phyloP scores from a whole-genome alignment of 2,888 invertebrate genomes.

The Xanthorhoe spadicearia region DNA sequence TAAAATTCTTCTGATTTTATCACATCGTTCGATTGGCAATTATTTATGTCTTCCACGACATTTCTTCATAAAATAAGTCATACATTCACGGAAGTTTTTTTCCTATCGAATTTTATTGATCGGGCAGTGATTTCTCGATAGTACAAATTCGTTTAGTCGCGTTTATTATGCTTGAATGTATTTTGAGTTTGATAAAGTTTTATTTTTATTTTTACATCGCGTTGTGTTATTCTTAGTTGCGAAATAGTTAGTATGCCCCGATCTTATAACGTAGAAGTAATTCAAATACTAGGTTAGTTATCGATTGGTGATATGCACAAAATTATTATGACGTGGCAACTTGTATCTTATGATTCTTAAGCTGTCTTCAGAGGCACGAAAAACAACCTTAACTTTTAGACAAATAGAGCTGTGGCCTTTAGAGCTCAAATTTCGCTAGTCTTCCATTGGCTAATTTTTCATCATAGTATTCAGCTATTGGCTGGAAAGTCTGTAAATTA shows the following conservation, averaged over 20 bases:
- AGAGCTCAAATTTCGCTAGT: not conserved
- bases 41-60: constrained; percentile 64
- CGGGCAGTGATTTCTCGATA: constrained; percentile 68
- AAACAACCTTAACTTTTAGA: not conserved
- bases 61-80: not conserved
- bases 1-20: not conserved
- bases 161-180: constrained; percentile 61
- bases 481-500: not conserved
- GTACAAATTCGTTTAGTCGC: constrained; percentile 79
- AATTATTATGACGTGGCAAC: constrained; percentile 29
- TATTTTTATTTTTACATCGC: constrained; percentile 51
- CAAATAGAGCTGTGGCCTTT: too few relatives aligned
- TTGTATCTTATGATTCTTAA: constrained; percentile 29
- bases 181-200: constrained; percentile 55
- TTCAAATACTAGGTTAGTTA: constrained; percentile 27
- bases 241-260: constrained; percentile 22
- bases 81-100: constrained; percentile 30
- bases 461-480: not conserved
- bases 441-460: not conserved
- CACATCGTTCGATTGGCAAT: constrained; percentile 45
- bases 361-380: constrained; percentile 34
- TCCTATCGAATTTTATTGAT: constrained; percentile 54
- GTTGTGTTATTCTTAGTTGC: constrained; percentile 54
- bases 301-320: constrained; percentile 40
- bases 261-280: constrained; percentile 15